Base-by-base conservation (phyloP, 2,113 vertebrate genomes). In the Siniperca chuatsi region DNA sequence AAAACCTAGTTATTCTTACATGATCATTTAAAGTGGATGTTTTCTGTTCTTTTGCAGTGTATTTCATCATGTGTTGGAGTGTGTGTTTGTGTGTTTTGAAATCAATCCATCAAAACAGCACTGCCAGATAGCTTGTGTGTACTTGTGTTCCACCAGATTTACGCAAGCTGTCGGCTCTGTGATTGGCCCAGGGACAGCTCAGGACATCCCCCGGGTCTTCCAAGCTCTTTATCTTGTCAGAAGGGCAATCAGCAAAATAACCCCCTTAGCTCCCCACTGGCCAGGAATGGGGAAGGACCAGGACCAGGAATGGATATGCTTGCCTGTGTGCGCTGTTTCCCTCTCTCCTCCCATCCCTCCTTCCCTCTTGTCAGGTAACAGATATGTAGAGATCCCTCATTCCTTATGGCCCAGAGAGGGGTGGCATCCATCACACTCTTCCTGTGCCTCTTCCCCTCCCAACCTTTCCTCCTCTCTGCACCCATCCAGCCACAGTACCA, bases 381-480 rank as follows among this genome's bases (percentile, higher is more conserved):
- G 90, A 93, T 94, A 81, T 80, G 79, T 79, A 62, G 69, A 85
- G 80, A 90, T 91, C 80, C 52, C 73, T 91, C 92, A 88, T 92
- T 86, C 78, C 78, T 92, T 89, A 85, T 82, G 54, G 85, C 79
- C 82, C 70, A 64, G 70, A 79, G 87, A 86, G 65, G 78, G 79
- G 67, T 76, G 82, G 87, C 84, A 92, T 94, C 87, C 90, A 94
- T 94, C 93, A 93, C 82, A 82, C 75, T 83, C 5, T 16, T 71
- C 67, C 79, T 44, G 60, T 65, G 52, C 64, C 77, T 73, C 81
- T 68, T 52, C 72, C 35, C n/a, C 75, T 37, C 70, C 42, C 74
- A 62, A 69, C 82, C 71, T 67, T 40, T 82, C 77, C 40, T 61
- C 60, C 40, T 65, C 83, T 78, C 62, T 84, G 85, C 74, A 66